phyloP scores from a whole-genome alignment of 2,113 vertebrate genomes.

The Antechinus flavipes region DNA sequence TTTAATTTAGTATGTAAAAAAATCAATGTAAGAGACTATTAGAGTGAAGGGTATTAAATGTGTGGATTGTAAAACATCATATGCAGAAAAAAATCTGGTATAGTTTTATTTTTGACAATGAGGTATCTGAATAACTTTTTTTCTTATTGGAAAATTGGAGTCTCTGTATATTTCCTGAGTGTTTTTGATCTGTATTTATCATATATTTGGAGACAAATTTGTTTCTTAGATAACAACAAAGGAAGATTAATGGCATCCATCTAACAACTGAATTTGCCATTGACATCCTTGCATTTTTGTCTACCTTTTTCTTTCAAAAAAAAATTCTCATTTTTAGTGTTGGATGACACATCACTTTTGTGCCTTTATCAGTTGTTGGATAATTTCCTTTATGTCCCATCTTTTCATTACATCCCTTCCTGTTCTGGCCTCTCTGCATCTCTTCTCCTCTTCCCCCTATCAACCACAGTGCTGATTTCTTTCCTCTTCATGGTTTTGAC shows the following conservation, averaged over 20 bases:
- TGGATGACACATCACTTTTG: conserved; percentile 15
- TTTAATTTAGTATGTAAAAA: background rate
- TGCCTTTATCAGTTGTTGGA: background rate
- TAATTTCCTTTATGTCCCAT: conserved; percentile 30
- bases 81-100: background rate
- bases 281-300: conserved; percentile 12
- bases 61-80: background rate
- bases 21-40: background rate
- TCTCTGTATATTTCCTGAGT: conserved; percentile 32
- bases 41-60: background rate
- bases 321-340: conserved; percentile 15
- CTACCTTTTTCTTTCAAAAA: conserved; percentile 26
- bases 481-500: background rate
- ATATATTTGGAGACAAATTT: conserved; percentile 40
- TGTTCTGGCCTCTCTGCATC: conserved; percentile 28
- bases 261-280: conserved; percentile 1
- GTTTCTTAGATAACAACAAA: background rate
- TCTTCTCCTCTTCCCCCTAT: conserved; percentile 28
- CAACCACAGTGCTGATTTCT: background rate
- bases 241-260: background rate
- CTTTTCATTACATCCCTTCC: conserved; percentile 9
- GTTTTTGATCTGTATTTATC: conserved; percentile 46
- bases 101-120: conserved; percentile 27
- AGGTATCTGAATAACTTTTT: conserved; percentile 42
- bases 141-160: conserved; percentile 52